phyloP scores from a whole-genome alignment of 2,888 invertebrate genomes.

The Pyrrhosoma nymphula region DNA sequence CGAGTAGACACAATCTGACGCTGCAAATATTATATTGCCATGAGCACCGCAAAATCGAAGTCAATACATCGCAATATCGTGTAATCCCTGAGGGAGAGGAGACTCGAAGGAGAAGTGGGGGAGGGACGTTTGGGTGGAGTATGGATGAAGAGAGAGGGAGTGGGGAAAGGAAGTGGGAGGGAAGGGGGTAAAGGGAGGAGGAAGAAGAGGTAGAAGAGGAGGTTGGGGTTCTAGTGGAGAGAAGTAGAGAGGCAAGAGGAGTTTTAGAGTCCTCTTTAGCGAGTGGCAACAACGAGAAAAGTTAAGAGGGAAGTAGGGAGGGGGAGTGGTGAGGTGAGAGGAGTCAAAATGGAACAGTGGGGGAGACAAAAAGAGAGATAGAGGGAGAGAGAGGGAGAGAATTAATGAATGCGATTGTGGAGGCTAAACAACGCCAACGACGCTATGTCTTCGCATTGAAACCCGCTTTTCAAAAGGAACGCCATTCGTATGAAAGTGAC shows the following conservation, averaged over 20 bases:
- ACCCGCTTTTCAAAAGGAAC: slow-evolving; percentile 16
- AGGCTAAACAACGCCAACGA: slow-evolving; percentile 52
- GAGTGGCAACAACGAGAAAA: background rate
- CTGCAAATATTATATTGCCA: too few species aligned
- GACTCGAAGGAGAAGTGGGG: too few species aligned
- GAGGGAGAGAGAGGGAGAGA: background rate
- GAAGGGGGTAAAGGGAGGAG: too few species aligned
- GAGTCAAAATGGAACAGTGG: background rate
- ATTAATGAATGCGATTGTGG: slow-evolving; percentile 50
- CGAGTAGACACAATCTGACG: too few species aligned
- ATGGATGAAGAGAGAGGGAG: too few species aligned
- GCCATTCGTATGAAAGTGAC: slow-evolving; percentile 32
- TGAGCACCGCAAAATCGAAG: too few species aligned
- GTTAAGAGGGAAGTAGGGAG: background rate
- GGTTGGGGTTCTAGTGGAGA: background rate
- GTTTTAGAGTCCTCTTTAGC: background rate
- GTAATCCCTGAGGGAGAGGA: too few species aligned
- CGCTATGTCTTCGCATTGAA: slow-evolving; percentile 55
- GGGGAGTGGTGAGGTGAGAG: background rate
- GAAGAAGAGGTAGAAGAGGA: background rate
- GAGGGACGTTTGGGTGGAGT: too few species aligned
- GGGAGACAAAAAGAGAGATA: too few species aligned
- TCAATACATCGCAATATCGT: too few species aligned
- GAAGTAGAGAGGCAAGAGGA: background rate
- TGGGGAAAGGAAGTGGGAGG: too few species aligned